These are phyloP conservation scores for Rhyacophila brunnea DNA, from an alignment of 1,140 invertebrate species.

Conservation along the genomic window DNA sequence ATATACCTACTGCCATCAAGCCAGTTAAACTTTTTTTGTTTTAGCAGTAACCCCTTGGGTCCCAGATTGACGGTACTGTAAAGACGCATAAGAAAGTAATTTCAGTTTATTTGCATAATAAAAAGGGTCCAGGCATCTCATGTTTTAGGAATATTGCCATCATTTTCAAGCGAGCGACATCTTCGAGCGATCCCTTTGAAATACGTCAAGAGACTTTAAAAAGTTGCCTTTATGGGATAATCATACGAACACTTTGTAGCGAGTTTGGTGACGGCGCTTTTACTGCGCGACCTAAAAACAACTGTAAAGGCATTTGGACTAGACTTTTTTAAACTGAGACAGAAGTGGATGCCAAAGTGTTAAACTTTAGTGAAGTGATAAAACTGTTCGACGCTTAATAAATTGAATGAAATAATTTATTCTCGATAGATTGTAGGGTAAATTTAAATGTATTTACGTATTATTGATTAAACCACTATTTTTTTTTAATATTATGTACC, in stretches of 20 bases:
- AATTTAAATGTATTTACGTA: too few species aligned
- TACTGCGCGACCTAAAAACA: not conserved
- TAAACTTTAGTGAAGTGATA: too few species aligned
- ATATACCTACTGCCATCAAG: not conserved
- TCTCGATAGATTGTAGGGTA: too few species aligned
- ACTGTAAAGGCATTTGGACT: not conserved
- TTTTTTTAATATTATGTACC: too few species aligned
- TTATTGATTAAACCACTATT: too few species aligned
- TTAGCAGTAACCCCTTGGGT: not conserved
- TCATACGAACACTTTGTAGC: conserved; percentile 17
- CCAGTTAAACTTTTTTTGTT: not conserved
- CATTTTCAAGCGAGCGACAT: not conserved
- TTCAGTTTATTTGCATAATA: conserved; percentile 11
- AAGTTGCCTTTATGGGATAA: conserved; percentile 16
- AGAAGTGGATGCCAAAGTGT: not conserved
- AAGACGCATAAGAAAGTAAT: conserved; percentile 1
- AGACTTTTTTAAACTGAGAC: not conserved
- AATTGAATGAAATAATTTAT: too few species aligned
- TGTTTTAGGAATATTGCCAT: not conserved
- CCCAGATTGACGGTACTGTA: not conserved
- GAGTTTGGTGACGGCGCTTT: not conserved
- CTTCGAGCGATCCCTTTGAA: not conserved
- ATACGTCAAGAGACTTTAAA: conserved; percentile 4
- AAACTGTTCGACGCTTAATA: too few species aligned
- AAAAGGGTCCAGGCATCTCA: conserved; percentile 1